These are phyloP conservation scores for Exephanes ischioxanthus DNA, from an alignment of 2,888 invertebrate genomes.

Conservation along the genomic window DNA sequence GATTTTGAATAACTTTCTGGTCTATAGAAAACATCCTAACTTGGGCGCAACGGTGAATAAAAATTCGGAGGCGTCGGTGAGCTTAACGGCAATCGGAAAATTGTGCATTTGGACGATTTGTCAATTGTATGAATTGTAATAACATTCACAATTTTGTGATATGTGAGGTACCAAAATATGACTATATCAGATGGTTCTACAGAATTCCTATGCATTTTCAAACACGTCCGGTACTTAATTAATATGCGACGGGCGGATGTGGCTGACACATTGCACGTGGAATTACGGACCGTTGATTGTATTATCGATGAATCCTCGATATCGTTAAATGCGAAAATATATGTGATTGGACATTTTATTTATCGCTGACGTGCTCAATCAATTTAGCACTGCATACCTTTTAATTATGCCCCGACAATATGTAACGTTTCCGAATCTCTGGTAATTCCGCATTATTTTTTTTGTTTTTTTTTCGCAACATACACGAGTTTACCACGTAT, in stretches of 20 bases:
- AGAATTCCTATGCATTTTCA: background rate
- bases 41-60: background rate
- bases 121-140: background rate
- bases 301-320: background rate
- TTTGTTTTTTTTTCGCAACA: background rate
- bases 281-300: background rate
- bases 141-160: background rate
- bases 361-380: background rate
- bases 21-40: background rate
- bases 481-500: background rate
- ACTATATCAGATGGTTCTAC: background rate
- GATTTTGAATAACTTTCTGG: constrained; percentile 33
- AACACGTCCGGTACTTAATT: background rate
- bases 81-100: background rate
- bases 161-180: background rate
- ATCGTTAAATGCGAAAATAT: background rate
- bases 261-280: background rate
- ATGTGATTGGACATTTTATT: background rate
- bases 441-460: background rate
- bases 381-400: background rate
- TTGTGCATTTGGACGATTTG: background rate
- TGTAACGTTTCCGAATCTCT: background rate
- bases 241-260: background rate
- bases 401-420: background rate
- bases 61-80: background rate